Evolutionary conservation across 2,797 vertebrate genomes (phyloP).

Genomic region (Anableps anableps): DNA sequence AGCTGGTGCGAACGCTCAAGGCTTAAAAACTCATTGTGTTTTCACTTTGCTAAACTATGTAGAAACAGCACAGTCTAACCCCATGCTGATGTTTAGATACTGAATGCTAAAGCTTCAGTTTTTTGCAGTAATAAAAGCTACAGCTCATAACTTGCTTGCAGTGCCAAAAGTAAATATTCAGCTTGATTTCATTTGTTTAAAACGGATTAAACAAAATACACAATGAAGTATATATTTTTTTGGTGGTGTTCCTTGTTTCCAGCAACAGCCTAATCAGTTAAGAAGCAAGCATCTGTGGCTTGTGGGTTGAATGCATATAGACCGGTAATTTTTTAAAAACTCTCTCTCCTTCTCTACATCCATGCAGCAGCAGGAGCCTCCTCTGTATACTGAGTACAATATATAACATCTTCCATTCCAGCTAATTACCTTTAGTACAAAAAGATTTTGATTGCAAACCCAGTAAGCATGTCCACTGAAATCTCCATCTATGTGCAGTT

Average conservation of each 20-base stretch:
- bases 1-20: neutral
- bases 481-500: neutral
- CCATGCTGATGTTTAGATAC: neutral
- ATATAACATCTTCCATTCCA: neutral
- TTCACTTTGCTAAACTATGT: neutral
- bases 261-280: neutral
- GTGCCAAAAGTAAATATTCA: neutral
- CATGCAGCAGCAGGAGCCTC: neutral
- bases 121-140: neutral
- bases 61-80: neutral
- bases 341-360: neutral
- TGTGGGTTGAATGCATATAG: neutral
- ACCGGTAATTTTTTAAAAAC: neutral
- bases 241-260: neutral
- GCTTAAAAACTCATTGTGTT: neutral
- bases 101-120: neutral
- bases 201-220: constrained; percentile 2
- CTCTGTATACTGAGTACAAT: neutral
- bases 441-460: neutral
- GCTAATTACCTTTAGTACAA: neutral
- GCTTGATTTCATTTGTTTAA: neutral
- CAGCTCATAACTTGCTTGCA: neutral
- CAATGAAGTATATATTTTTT: neutral
- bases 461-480: neutral
- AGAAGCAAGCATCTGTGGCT: neutral